Conservation (phyloP, 2,113 vertebrate species). For the Carassius carassius region DNA sequence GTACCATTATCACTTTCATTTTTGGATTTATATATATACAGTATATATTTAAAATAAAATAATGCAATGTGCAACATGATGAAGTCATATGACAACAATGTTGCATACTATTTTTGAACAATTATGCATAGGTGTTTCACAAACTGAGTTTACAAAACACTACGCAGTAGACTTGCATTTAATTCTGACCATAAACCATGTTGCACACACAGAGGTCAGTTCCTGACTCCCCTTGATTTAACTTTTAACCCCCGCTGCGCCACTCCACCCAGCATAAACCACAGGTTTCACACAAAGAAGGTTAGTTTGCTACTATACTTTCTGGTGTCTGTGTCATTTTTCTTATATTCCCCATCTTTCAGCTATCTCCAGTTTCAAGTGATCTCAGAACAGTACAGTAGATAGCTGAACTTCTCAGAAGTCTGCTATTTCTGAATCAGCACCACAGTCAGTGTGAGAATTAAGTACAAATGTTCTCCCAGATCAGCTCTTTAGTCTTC, state of each 20-base stretch:
- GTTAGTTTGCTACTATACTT: slow-evolving; percentile 23
- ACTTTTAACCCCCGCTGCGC: slow-evolving; percentile 49
- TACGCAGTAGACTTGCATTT: background rate
- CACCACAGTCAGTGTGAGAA: background rate
- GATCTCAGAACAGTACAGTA: background rate
- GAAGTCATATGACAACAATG: background rate
- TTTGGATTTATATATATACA: background rate
- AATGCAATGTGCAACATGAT: background rate
- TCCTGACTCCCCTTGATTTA: slow-evolving; percentile 65
- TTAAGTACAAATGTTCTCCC: background rate
- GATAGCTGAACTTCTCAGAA: background rate
- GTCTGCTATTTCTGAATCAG: background rate
- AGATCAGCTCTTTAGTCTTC: background rate
- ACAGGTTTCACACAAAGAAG: slow-evolving; percentile 36
- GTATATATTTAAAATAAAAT: background rate
- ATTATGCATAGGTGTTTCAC: background rate
- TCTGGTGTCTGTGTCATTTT: background rate
- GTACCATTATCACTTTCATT: background rate
- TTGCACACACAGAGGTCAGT: slow-evolving; percentile 39
- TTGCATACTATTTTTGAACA: slow-evolving; percentile 44
- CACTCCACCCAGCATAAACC: slow-evolving; percentile 44
- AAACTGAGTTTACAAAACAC: background rate
- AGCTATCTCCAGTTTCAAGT: too few species aligned
- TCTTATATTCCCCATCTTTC: background rate
- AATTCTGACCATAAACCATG: background rate